phyloP scores from a whole-genome alignment of 1,140 invertebrate species.

The Bombus confusus region DNA sequence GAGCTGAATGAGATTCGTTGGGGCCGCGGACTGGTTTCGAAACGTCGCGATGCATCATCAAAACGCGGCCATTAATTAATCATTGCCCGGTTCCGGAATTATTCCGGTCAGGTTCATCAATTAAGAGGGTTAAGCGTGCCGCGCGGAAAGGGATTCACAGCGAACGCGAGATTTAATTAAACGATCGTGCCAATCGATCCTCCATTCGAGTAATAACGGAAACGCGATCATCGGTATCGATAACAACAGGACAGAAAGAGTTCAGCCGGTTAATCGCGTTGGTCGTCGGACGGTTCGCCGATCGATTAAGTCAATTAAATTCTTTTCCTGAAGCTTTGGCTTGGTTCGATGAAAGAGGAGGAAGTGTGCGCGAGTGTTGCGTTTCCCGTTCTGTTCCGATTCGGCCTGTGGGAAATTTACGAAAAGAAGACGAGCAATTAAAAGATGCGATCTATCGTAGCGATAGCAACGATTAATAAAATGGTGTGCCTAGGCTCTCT shows the following conservation, averaged over 20 bases:
- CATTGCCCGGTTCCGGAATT: neutral
- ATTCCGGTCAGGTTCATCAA: neutral
- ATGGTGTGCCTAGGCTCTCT: no score
- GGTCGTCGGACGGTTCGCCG: neutral
- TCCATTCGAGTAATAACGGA: neutral
- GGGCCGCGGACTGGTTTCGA: neutral
- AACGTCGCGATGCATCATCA: neutral
- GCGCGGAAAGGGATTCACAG: neutral
- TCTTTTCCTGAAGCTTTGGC: neutral
- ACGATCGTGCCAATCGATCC: slow-evolving; percentile 1
- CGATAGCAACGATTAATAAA: no score
- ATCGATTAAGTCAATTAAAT: slow-evolving; percentile 12
- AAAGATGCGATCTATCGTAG: neutral
- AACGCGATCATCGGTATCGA: neutral
- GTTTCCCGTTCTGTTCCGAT: neutral
- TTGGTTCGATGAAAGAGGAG: no score
- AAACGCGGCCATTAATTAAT: neutral
- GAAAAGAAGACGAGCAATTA: neutral
- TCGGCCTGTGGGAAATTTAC: no score
- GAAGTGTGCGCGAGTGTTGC: neutral
- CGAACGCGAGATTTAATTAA: slow-evolving; percentile 13
- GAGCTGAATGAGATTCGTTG: neutral
- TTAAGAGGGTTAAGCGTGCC: slow-evolving; percentile 14
- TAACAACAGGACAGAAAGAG: neutral
- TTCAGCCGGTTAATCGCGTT: neutral